Percentiles rank a stretch among this genome's conserved stretches.
phyloP scores from a whole-genome alignment of 2,888 invertebrate genomes.

The Drosophila villosipedis region DNA sequence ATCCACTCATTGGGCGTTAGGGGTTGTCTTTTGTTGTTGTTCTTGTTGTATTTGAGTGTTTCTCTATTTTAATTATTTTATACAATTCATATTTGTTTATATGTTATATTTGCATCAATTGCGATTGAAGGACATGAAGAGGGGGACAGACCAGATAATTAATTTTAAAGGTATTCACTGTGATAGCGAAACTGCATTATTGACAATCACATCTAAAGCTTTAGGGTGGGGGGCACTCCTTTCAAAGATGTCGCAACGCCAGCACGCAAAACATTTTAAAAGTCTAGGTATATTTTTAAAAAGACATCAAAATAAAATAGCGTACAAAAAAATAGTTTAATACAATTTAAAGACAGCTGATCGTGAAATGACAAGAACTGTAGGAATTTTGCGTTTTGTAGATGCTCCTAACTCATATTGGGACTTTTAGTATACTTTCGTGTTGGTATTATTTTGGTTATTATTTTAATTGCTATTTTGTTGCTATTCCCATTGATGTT shows the following conservation, averaged over 20 bases:
- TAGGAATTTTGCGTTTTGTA: conserved; percentile 23
- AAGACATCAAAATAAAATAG: conserved; percentile 2
- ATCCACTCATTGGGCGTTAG: conserved; percentile 2
- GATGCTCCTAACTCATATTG: conserved; percentile 5
- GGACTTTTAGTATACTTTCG: not conserved
- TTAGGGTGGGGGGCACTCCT: conserved; percentile 15
- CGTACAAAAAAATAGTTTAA: not conserved
- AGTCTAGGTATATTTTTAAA: conserved; percentile 24
- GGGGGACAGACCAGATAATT: conserved; percentile 17
- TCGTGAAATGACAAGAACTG: conserved; percentile 33
- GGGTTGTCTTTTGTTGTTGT: conserved; percentile 16
- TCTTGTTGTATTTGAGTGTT: conserved; percentile 11
- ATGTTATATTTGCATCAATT: conserved; percentile 28
- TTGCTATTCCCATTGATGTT: conserved; percentile 5
- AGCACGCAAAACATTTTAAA: conserved; percentile 20
- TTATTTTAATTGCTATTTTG: not conserved
- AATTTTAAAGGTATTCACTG: not conserved
- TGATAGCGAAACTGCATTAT: not conserved
- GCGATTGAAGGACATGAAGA: conserved; percentile 30
- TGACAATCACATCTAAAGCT: conserved; percentile 15
- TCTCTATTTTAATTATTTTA: conserved; percentile 31
- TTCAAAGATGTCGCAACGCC: conserved; percentile 13
- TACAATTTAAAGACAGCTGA: conserved; percentile 33
- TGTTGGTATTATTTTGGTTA: conserved; percentile 1
- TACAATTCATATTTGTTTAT: conserved; percentile 43